A percentile compares a stretch with the other conserved stretches of the same genome.
Evolutionary conservation across 2,797 vertebrate species (phyloP).

Genomic region (Pangasius larnaudii): DNA sequence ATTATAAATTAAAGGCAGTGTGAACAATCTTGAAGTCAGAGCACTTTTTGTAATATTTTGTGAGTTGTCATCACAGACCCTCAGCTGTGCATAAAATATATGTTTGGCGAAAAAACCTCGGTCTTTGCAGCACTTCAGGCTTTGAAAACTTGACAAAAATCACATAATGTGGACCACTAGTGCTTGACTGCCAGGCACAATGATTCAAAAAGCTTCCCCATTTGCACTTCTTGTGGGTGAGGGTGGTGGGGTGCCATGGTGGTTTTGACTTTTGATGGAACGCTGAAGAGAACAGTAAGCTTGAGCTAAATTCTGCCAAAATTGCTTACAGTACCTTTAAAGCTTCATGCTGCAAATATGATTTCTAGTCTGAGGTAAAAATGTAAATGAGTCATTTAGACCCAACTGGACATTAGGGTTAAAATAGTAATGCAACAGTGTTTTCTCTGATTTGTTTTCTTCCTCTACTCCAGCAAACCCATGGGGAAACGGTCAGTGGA

Average conservation of each 20-base stretch:
- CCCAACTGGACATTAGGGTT: neutral
- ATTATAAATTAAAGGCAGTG: neutral
- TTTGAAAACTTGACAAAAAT: neutral
- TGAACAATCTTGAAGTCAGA: neutral
- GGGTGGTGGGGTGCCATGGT: neutral
- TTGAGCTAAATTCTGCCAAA: neutral
- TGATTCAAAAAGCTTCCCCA: neutral
- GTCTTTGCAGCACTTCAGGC: neutral
- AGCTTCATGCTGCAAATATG: neutral
- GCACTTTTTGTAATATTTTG: neutral
- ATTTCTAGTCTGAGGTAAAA: neutral
- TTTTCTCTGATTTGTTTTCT: neutral
- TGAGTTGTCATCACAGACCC: neutral
- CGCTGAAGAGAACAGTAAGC: neutral
- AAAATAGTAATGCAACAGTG: neutral
- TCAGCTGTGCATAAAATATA: neutral
- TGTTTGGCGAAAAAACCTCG: neutral
- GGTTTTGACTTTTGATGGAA: neutral
- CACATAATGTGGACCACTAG: neutral
- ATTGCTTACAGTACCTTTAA: neutral
- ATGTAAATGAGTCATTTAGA: neutral
- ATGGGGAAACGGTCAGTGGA: constrained; percentile 63
- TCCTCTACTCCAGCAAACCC: constrained; percentile 65
- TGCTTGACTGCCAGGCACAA: neutral
- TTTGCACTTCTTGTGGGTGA: neutral